Base-by-base conservation (phyloP, 2,113 vertebrate genomes). In the Equus przewalskii region DNA sequence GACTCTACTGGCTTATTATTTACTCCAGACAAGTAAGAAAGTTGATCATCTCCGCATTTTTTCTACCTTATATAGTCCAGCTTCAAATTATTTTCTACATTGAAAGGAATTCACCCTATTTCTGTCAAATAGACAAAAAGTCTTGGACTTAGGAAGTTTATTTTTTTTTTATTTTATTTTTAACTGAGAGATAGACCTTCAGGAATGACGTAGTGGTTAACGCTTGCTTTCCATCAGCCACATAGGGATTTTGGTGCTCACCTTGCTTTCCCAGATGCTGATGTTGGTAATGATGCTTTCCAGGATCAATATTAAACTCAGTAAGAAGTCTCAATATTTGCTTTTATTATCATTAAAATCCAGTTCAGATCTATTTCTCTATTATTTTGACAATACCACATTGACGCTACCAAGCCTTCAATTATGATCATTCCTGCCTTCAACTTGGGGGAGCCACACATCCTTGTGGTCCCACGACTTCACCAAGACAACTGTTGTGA, bases 361-460 rank as follows among this genome's bases (percentile, higher is more conserved):
- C 96, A 98, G 97, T 97, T 98, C 98, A 98, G 98, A 98, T 99
- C 97, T 99, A 94, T 99, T 99, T 99, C 96, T 96, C 67, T 93
- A 36, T 98, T 97, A 96, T 94, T 96, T 98, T 97, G 94, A 96
- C 58, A 36, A 72, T 96, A 76, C 33, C 88, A 13, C 67, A 30
- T 46, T 80, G 80, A 96, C 83, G 79, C 92, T 94, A 94, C 88
- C 96, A 98, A 97, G 97, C 41, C 90, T 97, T 97, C 96, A 96
- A 86, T 19, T 83, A 41, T 7, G 87, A 79, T 28, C 49, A 10
- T 88, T 30, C 75, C 58, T 82, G 54, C 46, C 91, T 96, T 79
- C 79, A 96, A 92, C 44, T 21, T 96, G 96, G 83, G 44, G 96
- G n/a, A 81, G 58, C 12, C 92, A 7, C 79, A 62, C 73, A 1